Base-by-base conservation (phyloP, 2,113 vertebrate genomes). In the Ctenomys sociabilis region DNA sequence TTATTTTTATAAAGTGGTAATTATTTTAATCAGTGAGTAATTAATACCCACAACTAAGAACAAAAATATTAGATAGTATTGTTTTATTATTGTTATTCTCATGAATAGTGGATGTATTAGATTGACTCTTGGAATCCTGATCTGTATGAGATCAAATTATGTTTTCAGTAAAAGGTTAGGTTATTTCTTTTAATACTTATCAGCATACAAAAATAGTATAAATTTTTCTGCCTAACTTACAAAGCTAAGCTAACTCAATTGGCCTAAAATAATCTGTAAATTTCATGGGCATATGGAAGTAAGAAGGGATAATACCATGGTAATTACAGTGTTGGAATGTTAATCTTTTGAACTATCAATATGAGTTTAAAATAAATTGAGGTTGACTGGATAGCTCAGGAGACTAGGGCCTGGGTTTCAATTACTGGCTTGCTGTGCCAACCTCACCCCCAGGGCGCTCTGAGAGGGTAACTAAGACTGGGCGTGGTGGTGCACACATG, bases 1-100 rank as follows among this genome's bases (percentile, higher is more conserved):
- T 26, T 54, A 64, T 78, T 84, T 93, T 92, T 57, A 84, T 66
- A 85, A 85, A 11, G 73, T 4, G 11, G 22, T 78, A 45, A 59
- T 95, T 72, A 61, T 30, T 64, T 96, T 96, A 59, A 54, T 88
- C 30, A 84, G 0, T 6, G 32, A 88, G 57, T 68, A 35, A 84
- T 1, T 70, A 95, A 80, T 84, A 3, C 7, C 1, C 9, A 30
- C 88, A 96, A n/a, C 66, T 3, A 61, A 96, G 61, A 94, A 70
- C 7, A 63, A 82, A 64, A 83, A 63, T 93, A 10, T 22, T 0
- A 30, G n/a, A n/a, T 3, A 75, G 4, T 32, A 91, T 72, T 89
- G 49, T 87, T 87, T 7, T 35, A 88, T 80, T 8, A 81, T 7
- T 68, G 2, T 0, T 93, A 32, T 7, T 0, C 16, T 94, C 3